Evolutionary conservation across 37 sponge, comb jelly and placozoan species (phyloP).

Genomic region (Ephydatia muelleri): DNA sequence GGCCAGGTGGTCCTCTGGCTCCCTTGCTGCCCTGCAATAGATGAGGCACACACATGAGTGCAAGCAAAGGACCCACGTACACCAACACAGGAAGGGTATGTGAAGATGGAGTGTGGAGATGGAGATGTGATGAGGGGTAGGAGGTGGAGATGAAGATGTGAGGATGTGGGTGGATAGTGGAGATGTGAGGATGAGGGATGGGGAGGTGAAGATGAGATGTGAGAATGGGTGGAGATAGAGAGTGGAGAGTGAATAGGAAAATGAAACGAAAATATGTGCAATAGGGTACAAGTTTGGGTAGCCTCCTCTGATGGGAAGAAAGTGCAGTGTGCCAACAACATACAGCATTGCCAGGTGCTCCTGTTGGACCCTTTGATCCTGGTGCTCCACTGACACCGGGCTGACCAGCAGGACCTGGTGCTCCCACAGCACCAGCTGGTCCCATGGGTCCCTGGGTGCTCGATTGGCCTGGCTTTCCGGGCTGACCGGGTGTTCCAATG

Average conservation of each 20-base stretch:
- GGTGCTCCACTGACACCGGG: conserved; percentile 43
- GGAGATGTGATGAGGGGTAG: too few species aligned
- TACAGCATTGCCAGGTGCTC: conserved; percentile 39
- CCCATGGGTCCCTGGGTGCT: not conserved
- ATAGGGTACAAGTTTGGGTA: too few species aligned
- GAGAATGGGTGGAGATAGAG: not conserved
- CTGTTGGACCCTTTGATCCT: conserved; percentile 51
- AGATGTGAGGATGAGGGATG: not conserved
- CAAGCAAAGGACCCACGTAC: too few species aligned
- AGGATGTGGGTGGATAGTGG: too few species aligned
- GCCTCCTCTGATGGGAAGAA: not conserved
- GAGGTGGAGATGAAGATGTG: too few species aligned
- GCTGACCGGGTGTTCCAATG: conserved; percentile 29
- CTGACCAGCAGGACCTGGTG: not conserved
- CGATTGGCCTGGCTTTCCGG: not conserved
- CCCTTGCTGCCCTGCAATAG: conserved; percentile 55
- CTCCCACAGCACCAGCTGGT: conserved; percentile 18
- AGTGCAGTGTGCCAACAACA: not conserved
- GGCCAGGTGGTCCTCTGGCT: conserved; percentile 59
- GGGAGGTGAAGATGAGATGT: not conserved
- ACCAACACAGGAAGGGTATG: too few species aligned
- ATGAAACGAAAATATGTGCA: not conserved
- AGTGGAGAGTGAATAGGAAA: not conserved
- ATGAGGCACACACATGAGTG: not conserved
- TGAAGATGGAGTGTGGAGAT: too few species aligned